A percentile compares a stretch with the other conserved stretches of the same genome.
phyloP scores from a whole-genome alignment of 2,113 vertebrate genomes.

The Platanista minor region DNA sequence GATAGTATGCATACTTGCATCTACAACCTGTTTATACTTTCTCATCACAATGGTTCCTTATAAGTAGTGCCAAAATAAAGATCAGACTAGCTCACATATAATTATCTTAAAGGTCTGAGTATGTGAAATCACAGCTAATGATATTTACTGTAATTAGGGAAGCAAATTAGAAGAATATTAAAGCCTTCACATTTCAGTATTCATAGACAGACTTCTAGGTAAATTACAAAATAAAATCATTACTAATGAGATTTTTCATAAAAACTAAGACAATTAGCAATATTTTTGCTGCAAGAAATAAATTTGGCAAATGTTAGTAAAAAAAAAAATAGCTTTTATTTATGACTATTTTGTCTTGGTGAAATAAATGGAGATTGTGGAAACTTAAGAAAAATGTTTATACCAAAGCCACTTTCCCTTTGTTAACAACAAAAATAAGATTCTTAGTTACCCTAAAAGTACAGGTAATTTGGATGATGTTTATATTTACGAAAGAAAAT shows the following conservation, averaged over 20 bases:
- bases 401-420: neutral
- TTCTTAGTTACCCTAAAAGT: neutral
- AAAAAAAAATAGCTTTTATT: neutral
- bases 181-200: constrained; percentile 25
- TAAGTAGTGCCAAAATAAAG: constrained; percentile 6
- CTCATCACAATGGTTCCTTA: neutral
- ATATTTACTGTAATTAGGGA: constrained; percentile 42
- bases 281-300: neutral
- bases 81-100: constrained; percentile 15
- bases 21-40: neutral
- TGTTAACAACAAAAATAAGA: neutral
- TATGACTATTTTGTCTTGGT: neutral
- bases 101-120: constrained; percentile 48
- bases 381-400: neutral
- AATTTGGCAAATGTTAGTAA: neutral
- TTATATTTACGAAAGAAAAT: neutral
- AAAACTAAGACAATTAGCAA: neutral
- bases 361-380: neutral
- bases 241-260: neutral
- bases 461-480: neutral
- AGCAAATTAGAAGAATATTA: constrained; percentile 48
- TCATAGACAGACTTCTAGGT: neutral
- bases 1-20: neutral
- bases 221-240: constrained; percentile 50
- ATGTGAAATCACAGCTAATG: constrained; percentile 29